Evolutionary conservation across 2,113 vertebrate species (phyloP).

Genomic region (Arothron firmamentum): DNA sequence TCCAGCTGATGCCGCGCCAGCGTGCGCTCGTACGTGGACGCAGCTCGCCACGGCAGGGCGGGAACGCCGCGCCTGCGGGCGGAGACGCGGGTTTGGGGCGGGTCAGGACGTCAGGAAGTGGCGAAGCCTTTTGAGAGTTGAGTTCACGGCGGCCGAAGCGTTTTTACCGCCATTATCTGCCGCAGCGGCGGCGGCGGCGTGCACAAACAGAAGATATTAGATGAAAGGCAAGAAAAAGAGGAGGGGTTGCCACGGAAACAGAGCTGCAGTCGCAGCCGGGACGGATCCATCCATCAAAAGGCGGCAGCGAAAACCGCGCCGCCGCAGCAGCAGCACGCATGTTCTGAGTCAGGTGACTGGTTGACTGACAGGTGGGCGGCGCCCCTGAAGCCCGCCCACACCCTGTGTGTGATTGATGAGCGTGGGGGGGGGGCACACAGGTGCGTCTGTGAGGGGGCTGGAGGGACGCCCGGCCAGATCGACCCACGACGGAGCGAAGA

Average conservation of each 20-base stretch:
- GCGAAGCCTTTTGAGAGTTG: no score
- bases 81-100: no score
- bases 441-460: constrained; percentile 35
- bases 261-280: constrained; percentile 49
- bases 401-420: constrained; percentile 49
- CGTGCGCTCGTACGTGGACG: no score
- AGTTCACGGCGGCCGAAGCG: no score
- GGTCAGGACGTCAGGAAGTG: no score
- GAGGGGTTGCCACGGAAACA: constrained; percentile 75
- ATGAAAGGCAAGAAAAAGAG: constrained; percentile 53
- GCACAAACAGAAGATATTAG: constrained; percentile 56
- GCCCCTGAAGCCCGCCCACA: no score
- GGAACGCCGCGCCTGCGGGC: no score
- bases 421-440: constrained; percentile 22
- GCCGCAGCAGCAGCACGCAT: no score
- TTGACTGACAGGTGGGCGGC: no score
- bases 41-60: no score
- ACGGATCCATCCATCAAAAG: constrained; percentile 69
- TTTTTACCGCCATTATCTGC: constrained; percentile 16
- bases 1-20: no score
- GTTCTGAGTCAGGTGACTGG: no score
- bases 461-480: constrained; percentile 34
- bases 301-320: constrained; percentile 21
- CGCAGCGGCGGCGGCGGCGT: constrained; percentile 30
- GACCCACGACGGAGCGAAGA: constrained; percentile 57